Conservation (phyloP, 1,140 invertebrate species). For the Apocrypta bakeri region DNA sequence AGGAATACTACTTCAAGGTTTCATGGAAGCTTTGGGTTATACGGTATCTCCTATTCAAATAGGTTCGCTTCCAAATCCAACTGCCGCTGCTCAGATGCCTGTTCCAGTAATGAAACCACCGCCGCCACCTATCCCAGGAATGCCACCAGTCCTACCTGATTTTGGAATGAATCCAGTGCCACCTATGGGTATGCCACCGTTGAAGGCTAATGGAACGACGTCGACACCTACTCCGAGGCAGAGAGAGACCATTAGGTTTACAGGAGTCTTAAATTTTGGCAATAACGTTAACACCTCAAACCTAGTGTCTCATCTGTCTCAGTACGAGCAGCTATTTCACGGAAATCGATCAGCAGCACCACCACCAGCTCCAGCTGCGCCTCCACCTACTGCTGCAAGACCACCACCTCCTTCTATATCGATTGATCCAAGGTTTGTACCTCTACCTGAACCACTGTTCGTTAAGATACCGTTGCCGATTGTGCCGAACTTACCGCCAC, state of each 20-base stretch:
- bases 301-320: constrained; percentile 63
- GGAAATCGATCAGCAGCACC: constrained; percentile 35
- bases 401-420: constrained; percentile 41
- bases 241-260: constrained; percentile 67
- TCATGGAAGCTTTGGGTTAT: constrained; percentile 68
- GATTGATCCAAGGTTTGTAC: background rate
- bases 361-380: background rate
- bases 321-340: constrained; percentile 70
- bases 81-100: constrained; percentile 39
- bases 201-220: background rate
- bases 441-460: constrained; percentile 51
- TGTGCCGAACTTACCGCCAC: constrained; percentile 43
- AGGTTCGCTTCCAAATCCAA: constrained; percentile 62
- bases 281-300: constrained; percentile 62
- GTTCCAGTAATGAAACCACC: constrained; percentile 11
- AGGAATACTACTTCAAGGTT: constrained; percentile 66
- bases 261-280: constrained; percentile 70
- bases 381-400: constrained; percentile 8
- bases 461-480: constrained; percentile 58
- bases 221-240: constrained; percentile 49
- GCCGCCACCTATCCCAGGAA: constrained; percentile 9
- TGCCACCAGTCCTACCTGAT: no score
- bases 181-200: constrained; percentile 1
- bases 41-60: constrained; percentile 63
- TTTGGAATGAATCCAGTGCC: background rate